Conservation (phyloP, 1,140 invertebrate genomes). For the Aporrectodea caliginosa region DNA sequence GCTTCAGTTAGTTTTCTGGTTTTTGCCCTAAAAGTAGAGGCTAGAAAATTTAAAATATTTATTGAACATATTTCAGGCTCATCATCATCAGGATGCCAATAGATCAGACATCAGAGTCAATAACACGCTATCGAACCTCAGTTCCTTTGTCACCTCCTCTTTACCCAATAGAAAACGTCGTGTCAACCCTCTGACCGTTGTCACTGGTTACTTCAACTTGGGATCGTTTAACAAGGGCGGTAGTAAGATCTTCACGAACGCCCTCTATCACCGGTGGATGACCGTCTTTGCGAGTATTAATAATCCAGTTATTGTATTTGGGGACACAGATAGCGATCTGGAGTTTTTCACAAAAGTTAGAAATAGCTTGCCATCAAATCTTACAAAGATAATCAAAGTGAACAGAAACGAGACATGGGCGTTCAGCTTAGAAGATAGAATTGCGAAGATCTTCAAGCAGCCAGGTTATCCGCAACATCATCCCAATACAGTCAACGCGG, state of each 20-base stretch:
- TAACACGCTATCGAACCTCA: too few relatives aligned
- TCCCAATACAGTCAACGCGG: constrained; percentile 32
- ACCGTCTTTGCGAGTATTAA: constrained; percentile 13
- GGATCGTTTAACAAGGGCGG: constrained; percentile 41
- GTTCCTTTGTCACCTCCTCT: too few relatives aligned
- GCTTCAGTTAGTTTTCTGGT: too few relatives aligned
- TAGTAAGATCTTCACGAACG: not conserved
- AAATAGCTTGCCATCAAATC: not conserved
- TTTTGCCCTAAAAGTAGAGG: too few relatives aligned
- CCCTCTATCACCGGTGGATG: constrained; percentile 23
- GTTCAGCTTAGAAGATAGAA: constrained; percentile 36
- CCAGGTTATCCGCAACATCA: constrained; percentile 42
- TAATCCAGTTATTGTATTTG: constrained; percentile 23
- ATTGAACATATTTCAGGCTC: too few relatives aligned
- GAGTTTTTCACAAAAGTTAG: constrained; percentile 19
- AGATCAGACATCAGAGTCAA: too few relatives aligned
- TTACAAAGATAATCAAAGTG: constrained; percentile 39
- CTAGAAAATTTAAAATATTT: too few relatives aligned
- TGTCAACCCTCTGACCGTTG: constrained; percentile 42
- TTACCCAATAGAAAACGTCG: too few relatives aligned
- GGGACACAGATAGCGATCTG: constrained; percentile 13
- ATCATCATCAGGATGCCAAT: too few relatives aligned
- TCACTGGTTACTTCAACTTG: constrained; percentile 44
- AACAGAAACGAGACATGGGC: constrained; percentile 41
- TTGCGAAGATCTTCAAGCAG: constrained; percentile 37